Evolutionary conservation across 2,113 vertebrate genomes (phyloP).

Genomic region (Dromiciops gliroides): DNA sequence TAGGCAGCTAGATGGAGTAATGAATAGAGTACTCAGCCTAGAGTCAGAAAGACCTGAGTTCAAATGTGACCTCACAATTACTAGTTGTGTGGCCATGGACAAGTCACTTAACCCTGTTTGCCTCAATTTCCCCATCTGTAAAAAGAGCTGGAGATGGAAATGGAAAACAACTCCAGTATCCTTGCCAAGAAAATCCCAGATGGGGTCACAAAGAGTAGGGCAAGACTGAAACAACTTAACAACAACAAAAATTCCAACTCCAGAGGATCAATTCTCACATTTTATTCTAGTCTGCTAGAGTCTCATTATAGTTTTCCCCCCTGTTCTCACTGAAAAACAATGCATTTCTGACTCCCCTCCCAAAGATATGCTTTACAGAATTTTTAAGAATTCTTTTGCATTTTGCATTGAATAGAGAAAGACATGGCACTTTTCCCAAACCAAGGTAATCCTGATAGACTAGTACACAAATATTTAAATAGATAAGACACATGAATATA

Average conservation of each 20-base stretch:
- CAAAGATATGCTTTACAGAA: not conserved
- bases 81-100: not conserved
- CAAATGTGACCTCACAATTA: not conserved
- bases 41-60: not conserved
- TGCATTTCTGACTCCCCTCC: not conserved
- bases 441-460: not conserved
- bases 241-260: not conserved
- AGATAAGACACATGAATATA: not conserved
- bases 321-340: not conserved
- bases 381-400: not conserved
- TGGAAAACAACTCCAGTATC: not conserved
- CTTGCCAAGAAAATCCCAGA: not conserved
- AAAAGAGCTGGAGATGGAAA: not conserved
- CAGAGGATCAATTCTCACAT: not conserved
- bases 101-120: not conserved
- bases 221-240: not conserved
- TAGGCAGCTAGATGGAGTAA: not conserved
- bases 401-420: not conserved
- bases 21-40: not conserved
- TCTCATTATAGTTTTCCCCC: not conserved
- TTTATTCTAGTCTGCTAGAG: not conserved
- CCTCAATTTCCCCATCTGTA: not conserved
- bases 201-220: not conserved
- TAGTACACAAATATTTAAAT: not conserved
- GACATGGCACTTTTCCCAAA: not conserved